A percentile compares a stretch with the other conserved stretches of the same genome.
These are phyloP conservation scores for Periophthalmodon schlosseri DNA, from an alignment of 2,113 vertebrate species.

Conservation along the genomic window DNA sequence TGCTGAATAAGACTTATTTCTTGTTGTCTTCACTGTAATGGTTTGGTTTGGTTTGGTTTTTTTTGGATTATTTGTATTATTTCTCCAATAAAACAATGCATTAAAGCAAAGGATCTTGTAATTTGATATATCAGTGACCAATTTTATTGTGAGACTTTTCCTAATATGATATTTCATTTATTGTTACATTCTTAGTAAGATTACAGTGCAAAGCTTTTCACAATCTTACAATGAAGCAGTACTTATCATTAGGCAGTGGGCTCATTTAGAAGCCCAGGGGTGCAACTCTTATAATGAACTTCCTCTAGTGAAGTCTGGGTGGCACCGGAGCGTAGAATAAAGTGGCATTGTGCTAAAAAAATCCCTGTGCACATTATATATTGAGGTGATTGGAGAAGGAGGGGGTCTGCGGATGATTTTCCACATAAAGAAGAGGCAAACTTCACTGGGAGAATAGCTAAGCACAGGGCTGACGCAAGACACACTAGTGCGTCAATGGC, in stretches of 20 bases:
- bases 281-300: slow-evolving; percentile 8
- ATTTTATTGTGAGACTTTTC: too few species aligned
- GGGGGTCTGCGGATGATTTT: slow-evolving; percentile 3
- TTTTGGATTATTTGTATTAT: too few species aligned
- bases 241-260: slow-evolving; percentile 10
- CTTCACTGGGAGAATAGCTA: slow-evolving; percentile 26
- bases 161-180: too few species aligned
- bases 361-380: neutral
- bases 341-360: slow-evolving; percentile 5
- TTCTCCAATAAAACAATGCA: too few species aligned
- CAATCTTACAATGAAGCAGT: neutral
- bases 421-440: slow-evolving; percentile 18
- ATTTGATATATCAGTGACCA: too few species aligned
- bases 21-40: too few species aligned
- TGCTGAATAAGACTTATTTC: too few species aligned
- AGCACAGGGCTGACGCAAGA: slow-evolving; percentile 34
- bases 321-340: neutral
- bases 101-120: too few species aligned
- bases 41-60: too few species aligned
- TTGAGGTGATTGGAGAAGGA: neutral
- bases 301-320: slow-evolving; percentile 5
- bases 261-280: slow-evolving; percentile 2
- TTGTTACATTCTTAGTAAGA: neutral
- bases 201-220: neutral
- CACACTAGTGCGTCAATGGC: slow-evolving; percentile 53